Percentiles rank a stretch among this genome's conserved stretches.
These are phyloP conservation scores for Magallana angulata DNA, from an alignment of 1,140 invertebrate species.

Conservation along the genomic window DNA sequence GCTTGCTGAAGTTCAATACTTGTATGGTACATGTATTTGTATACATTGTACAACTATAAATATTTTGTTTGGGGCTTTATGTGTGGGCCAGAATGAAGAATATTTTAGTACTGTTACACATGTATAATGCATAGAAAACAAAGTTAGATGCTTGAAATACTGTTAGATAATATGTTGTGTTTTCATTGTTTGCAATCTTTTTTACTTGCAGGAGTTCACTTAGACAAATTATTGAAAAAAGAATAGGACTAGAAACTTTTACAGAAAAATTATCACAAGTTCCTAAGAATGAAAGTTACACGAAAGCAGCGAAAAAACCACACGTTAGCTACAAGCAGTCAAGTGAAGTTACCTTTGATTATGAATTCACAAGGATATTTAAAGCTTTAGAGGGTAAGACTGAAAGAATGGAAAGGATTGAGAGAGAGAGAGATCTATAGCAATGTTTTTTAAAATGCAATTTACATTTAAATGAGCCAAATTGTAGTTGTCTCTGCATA, in stretches of 20 bases:
- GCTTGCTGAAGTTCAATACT: too few species aligned
- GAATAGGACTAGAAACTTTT: slow-evolving; percentile 95
- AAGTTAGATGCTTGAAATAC: too few species aligned
- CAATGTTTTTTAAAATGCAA: too few species aligned
- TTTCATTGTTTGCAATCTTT: not conserved
- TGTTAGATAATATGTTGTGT: too few species aligned
- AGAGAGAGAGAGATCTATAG: not conserved
- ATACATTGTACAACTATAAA: too few species aligned
- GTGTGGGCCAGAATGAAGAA: too few species aligned
- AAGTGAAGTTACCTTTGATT: slow-evolving; percentile 93
- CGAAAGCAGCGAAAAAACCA: slow-evolving; percentile 94
- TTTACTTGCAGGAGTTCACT: slow-evolving; percentile 85
- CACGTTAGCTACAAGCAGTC: slow-evolving; percentile 89
- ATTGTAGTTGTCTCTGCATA: too few species aligned
- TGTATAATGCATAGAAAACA: too few species aligned
- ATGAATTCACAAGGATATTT: slow-evolving; percentile 94
- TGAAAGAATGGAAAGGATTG: not conserved
- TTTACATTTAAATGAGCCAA: too few species aligned
- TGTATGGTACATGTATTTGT: too few species aligned
- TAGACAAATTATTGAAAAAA: slow-evolving; percentile 91
- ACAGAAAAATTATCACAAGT: slow-evolving; percentile 92
- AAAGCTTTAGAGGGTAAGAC: slow-evolving; percentile 80
- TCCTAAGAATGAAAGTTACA: slow-evolving; percentile 93
- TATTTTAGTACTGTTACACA: too few species aligned
- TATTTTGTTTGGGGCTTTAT: too few species aligned